phyloP scores from a whole-genome alignment of 2,888 invertebrate genomes.

The Monopis laevigella region DNA sequence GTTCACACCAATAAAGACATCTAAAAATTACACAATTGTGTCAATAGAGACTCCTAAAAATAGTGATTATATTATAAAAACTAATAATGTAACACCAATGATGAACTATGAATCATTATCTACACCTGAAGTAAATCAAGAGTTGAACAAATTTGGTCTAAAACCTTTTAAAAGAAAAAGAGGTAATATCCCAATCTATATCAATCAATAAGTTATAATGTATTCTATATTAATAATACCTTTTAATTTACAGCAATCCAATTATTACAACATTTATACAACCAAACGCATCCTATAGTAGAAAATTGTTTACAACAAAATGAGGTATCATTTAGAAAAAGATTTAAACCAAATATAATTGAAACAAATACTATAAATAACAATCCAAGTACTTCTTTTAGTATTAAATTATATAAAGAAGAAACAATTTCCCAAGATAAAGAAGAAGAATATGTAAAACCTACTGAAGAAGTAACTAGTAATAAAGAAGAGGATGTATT shows the following conservation, averaged over 20 bases:
- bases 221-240: slow-evolving; percentile 4
- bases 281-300: slow-evolving; percentile 72
- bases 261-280: slow-evolving; percentile 72
- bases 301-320: too few relatives aligned
- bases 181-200: slow-evolving; percentile 31
- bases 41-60: slow-evolving; percentile 41
- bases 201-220: background rate
- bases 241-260: slow-evolving; percentile 56
- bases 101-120: slow-evolving; percentile 65
- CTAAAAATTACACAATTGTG: slow-evolving; percentile 7
- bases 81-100: slow-evolving; percentile 65
- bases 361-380: too few relatives aligned
- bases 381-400: background rate
- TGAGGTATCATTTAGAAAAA: too few relatives aligned
- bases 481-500: slow-evolving; percentile 23
- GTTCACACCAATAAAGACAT: background rate
- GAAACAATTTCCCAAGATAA: background rate
- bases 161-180: slow-evolving; percentile 73
- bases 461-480: slow-evolving; percentile 12
- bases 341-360: too few relatives aligned
- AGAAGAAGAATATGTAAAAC: background rate
- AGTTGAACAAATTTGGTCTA: slow-evolving; percentile 71
- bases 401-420: background rate
- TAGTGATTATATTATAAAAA: slow-evolving; percentile 59
- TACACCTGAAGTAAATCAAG: slow-evolving; percentile 63